A percentile compares a stretch with the other conserved stretches of the same genome.
These are phyloP conservation scores for Dorcus parallelipipedus DNA, from an alignment of 2,888 invertebrate genomes.

Conservation along the genomic window DNA sequence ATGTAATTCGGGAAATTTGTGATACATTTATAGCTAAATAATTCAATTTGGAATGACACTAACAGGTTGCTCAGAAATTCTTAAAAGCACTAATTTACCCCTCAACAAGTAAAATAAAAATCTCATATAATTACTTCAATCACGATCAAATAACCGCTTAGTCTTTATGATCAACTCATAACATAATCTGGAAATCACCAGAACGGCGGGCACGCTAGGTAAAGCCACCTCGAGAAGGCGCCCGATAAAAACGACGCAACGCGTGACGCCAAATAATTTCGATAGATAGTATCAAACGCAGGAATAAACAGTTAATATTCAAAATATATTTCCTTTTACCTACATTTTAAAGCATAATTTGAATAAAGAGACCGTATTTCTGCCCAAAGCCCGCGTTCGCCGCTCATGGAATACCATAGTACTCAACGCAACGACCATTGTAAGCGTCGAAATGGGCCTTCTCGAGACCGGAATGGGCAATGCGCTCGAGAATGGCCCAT, in stretches of 20 bases:
- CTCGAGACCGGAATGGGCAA: slow-evolving; percentile 47
- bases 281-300: background rate
- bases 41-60: no score
- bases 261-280: background rate
- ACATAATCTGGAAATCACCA: slow-evolving; percentile 39
- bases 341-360: slow-evolving; percentile 35
- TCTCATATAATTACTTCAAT: slow-evolving; percentile 42
- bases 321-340: slow-evolving; percentile 26
- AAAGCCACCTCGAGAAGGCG: background rate
- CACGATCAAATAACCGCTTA: slow-evolving; percentile 42
- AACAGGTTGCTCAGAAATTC: no score
- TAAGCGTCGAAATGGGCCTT: slow-evolving; percentile 45
- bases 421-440: slow-evolving; percentile 45
- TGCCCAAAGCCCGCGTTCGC: slow-evolving; percentile 21
- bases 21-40: no score
- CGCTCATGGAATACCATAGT: slow-evolving; percentile 42
- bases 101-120: slow-evolving; percentile 45
- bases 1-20: no score
- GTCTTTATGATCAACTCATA: slow-evolving; percentile 45
- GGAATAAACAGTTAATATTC: slow-evolving; percentile 3
- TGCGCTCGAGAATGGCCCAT: slow-evolving; percentile 45
- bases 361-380: slow-evolving; percentile 37
- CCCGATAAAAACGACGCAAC: background rate
- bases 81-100: background rate
- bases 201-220: slow-evolving; percentile 19